Base-by-base conservation (phyloP, 2,113 vertebrate genomes). In the Reinhardtius hippoglossoides region DNA sequence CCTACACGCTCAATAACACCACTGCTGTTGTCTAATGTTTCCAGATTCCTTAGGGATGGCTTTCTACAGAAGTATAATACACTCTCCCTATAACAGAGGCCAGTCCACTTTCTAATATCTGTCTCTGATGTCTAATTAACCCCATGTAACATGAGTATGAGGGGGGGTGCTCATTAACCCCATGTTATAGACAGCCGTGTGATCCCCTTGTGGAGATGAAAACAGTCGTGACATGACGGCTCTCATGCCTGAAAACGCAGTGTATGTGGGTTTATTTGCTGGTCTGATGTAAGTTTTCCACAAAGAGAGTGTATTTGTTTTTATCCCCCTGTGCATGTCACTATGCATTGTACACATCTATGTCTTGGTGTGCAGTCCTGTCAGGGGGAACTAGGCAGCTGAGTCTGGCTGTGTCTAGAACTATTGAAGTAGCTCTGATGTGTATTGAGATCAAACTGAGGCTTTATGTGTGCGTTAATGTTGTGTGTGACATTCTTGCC, bases 401-500 rank as follows among this genome's bases (percentile, higher is more conserved):
- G 8, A 21, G n/a, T 58, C 81, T 71, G 71, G 44, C 71, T 71
- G 65, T 65, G 42, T 80, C 37, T 69, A 35, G 23, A 74, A 50
- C 70, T 60, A 35, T 66, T 76, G 35, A 74, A 66, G 57, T 35
- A 4, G 4, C 23, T 83, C 58, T 52, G 60, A 67, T 72, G 58
- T 65, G 74, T 57, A 50, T 58, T 62, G 16, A 71, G 76, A 70
- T 81, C 42, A 79, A 81, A 80, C 68, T 21, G 10, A 58, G 74
- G 14, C 70, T 81, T 57, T 78, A 3, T 82, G 67, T 68, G 76
- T 66, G 65, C 56, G 48, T 76, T 63, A 77, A 67, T 3, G 1
- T 61, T 67, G 68, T 61, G 71, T 76, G 78, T 62, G 82, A 82
- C 82, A 85, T 72, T 82, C 68, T 68, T 85, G 50, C 65, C 63